Evolutionary conservation across 2,113 vertebrate genomes (phyloP).

Genomic region (Australoheros scitulus): DNA sequence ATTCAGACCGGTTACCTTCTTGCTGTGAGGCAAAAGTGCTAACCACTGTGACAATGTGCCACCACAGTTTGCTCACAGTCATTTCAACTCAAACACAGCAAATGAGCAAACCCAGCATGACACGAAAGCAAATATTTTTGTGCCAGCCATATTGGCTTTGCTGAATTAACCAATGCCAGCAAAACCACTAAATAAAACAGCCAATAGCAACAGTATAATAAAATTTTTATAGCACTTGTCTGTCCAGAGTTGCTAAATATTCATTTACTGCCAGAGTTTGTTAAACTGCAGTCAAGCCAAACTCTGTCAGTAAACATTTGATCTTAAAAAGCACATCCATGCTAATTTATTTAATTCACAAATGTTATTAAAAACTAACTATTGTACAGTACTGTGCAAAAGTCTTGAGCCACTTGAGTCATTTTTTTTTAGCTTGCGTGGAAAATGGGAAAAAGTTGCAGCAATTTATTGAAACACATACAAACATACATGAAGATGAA

Average conservation of each 20-base stretch:
- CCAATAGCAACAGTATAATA: background rate
- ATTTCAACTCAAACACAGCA: background rate
- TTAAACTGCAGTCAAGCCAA: background rate
- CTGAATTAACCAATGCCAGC: background rate
- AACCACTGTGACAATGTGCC: background rate
- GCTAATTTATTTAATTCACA: background rate
- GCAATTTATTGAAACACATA: background rate
- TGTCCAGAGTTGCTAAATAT: conserved; percentile 7
- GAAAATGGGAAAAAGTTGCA: background rate
- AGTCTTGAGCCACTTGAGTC: background rate
- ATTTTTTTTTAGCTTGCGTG: background rate
- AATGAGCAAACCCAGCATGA: background rate
- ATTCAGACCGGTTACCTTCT: background rate
- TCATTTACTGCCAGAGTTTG: background rate
- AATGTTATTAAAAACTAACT: background rate
- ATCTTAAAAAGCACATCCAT: background rate
- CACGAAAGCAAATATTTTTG: background rate
- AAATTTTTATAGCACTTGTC: conserved; percentile 11
- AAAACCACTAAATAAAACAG: background rate
- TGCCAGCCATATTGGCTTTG: background rate
- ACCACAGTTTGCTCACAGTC: background rate
- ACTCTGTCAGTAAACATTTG: background rate
- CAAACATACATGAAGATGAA: background rate
- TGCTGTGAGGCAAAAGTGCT: too few species aligned
- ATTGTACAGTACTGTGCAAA: background rate